A percentile compares a stretch with the other conserved stretches of the same genome.
Evolutionary conservation across 2,797 vertebrate species (phyloP).

Genomic region (Leucoraja ocellata): DNA sequence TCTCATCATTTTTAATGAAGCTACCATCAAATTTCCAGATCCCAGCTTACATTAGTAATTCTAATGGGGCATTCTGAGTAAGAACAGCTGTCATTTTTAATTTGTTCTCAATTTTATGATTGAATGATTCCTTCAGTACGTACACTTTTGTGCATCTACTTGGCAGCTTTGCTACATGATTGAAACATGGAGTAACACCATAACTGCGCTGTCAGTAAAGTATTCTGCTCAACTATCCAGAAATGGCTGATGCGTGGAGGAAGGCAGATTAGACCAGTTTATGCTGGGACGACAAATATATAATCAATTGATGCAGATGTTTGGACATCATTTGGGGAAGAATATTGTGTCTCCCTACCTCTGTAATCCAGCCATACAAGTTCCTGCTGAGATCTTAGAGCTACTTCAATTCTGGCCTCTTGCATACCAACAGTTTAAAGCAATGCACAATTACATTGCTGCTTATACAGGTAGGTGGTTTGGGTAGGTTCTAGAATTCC

Average conservation of each 20-base stretch:
- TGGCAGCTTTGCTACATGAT: not conserved
- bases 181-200: not conserved
- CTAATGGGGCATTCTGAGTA: not conserved
- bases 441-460: not conserved
- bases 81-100: slow-evolving; percentile 6
- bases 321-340: not conserved
- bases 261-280: not conserved
- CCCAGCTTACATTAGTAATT: not conserved
- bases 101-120: slow-evolving; percentile 26
- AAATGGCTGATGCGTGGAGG: too few species aligned
- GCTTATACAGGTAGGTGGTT: not conserved
- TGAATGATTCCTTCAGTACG: not conserved
- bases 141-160: not conserved
- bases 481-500: not conserved
- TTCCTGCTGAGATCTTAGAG: not conserved
- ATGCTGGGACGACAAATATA: not conserved
- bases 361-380: not conserved
- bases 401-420: not conserved
- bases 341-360: not conserved
- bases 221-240: not conserved
- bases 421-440: not conserved
- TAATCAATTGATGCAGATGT: too few species aligned
- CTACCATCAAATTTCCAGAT: not conserved
- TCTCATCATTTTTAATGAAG: not conserved
- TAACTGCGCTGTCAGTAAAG: not conserved